Evolutionary conservation across 1,140 invertebrate species (phyloP).

Genomic region (Eupristina koningsbergeri): DNA sequence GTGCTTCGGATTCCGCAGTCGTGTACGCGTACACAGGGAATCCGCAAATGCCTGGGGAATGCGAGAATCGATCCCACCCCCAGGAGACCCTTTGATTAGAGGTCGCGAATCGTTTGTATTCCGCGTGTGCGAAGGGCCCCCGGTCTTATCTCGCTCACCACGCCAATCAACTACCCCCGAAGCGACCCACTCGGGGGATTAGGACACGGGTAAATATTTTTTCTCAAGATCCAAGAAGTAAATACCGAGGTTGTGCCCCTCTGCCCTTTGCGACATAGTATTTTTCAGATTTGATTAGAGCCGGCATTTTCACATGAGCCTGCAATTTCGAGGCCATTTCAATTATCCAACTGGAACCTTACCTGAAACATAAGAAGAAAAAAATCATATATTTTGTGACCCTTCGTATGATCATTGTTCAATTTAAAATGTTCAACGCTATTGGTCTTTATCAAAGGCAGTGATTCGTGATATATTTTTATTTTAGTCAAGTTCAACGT

Average conservation of each 20-base stretch:
- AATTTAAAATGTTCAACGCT: too few species aligned
- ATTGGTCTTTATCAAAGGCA: too few species aligned
- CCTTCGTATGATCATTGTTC: too few species aligned
- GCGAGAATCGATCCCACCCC: constrained; percentile 16
- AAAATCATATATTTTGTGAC: too few species aligned
- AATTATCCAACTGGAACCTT: background rate
- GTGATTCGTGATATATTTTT: too few species aligned
- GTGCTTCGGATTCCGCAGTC: background rate
- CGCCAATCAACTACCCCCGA: background rate
- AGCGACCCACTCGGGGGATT: background rate
- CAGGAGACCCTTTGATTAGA: constrained; percentile 17
- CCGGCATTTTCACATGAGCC: too few species aligned
- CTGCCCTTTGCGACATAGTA: too few species aligned
- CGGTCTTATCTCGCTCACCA: background rate
- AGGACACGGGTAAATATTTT: background rate
- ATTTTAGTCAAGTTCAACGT: too few species aligned
- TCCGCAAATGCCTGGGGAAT: constrained; percentile 35
- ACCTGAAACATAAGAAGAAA: background rate
- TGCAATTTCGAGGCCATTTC: too few species aligned
- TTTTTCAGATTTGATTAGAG: too few species aligned
- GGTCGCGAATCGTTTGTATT: constrained; percentile 33
- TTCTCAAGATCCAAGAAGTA: background rate
- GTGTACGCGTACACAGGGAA: background rate
- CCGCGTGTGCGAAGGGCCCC: background rate
- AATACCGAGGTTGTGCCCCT: too few species aligned